These are phyloP conservation scores for Aporophyla nigra DNA, from an alignment of 2,888 invertebrate species.

Conservation along the genomic window DNA sequence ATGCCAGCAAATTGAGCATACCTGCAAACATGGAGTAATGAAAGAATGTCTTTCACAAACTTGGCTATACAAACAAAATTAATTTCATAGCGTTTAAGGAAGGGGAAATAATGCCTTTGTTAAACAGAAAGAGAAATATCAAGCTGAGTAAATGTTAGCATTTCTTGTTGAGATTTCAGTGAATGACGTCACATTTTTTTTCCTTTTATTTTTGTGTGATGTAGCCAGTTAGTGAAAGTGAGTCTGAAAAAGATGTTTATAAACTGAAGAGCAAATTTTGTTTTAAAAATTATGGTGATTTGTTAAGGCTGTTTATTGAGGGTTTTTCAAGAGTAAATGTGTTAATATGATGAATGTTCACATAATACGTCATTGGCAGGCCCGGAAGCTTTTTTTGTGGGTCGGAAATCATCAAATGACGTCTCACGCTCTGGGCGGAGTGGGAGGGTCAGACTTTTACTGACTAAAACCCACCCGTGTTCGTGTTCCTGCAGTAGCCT, in stretches of 20 bases:
- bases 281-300: too few relatives aligned
- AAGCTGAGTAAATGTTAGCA: slow-evolving; percentile 34
- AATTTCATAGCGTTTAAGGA: slow-evolving; percentile 37
- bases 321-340: too few relatives aligned
- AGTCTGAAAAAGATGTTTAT: not conserved
- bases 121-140: slow-evolving; percentile 27
- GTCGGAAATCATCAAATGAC: too few relatives aligned
- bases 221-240: not conserved
- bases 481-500: too few relatives aligned
- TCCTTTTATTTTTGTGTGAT: not conserved
- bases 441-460: too few relatives aligned
- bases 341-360: too few relatives aligned
- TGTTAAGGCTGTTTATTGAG: too few relatives aligned
- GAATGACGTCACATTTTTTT: slow-evolving; percentile 7
- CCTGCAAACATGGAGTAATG: slow-evolving; percentile 9
- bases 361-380: too few relatives aligned
- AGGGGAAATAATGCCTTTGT: slow-evolving; percentile 31
- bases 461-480: too few relatives aligned
- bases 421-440: too few relatives aligned
- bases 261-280: not conserved
- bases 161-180: slow-evolving; percentile 24
- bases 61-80: slow-evolving; percentile 40
- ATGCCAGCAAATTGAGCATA: not conserved
- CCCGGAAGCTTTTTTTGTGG: too few relatives aligned
- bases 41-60: slow-evolving; percentile 23